Percentiles rank a stretch among this genome's conserved stretches.
Evolutionary conservation across 1,140 invertebrate genomes (phyloP).

Genomic region (Ips nitidus): DNA sequence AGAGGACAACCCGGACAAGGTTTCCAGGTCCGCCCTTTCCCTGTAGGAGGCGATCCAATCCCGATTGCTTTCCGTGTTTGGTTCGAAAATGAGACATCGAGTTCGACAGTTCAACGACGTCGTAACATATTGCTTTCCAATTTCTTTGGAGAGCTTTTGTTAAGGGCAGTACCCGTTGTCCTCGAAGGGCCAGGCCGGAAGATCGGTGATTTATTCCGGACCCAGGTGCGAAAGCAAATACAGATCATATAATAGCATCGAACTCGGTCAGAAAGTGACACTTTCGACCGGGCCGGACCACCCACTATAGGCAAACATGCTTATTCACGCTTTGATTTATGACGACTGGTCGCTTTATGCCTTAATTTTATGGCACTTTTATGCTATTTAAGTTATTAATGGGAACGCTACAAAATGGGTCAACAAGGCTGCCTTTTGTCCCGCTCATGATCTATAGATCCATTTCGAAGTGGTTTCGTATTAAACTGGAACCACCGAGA

Average conservation of each 20-base stretch:
- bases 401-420: conserved; percentile 17
- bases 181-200: neutral
- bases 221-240: conserved; percentile 25
- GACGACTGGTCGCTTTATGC: conserved; percentile 12
- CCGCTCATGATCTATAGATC: too few species aligned
- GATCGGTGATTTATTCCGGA: conserved; percentile 7
- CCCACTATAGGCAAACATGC: conserved; percentile 29
- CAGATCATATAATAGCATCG: conserved; percentile 17
- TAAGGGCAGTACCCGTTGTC: neutral
- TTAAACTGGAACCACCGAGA: too few species aligned
- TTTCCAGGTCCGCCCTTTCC: conserved; percentile 49
- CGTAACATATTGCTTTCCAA: conserved; percentile 49
- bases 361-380: conserved; percentile 29
- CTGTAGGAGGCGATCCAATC: conserved; percentile 50
- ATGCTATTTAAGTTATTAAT: conserved; percentile 27
- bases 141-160: neutral
- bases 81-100: conserved; percentile 50
- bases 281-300: conserved; percentile 12
- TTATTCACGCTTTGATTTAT: conserved; percentile 26
- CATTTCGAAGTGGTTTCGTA: too few species aligned
- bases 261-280: conserved; percentile 14
- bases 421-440: neutral
- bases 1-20: conserved; percentile 44
- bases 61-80: conserved; percentile 49
- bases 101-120: conserved; percentile 52